Base-by-base conservation (phyloP, 2,797 vertebrate genomes). In the Podargus strigoides region DNA sequence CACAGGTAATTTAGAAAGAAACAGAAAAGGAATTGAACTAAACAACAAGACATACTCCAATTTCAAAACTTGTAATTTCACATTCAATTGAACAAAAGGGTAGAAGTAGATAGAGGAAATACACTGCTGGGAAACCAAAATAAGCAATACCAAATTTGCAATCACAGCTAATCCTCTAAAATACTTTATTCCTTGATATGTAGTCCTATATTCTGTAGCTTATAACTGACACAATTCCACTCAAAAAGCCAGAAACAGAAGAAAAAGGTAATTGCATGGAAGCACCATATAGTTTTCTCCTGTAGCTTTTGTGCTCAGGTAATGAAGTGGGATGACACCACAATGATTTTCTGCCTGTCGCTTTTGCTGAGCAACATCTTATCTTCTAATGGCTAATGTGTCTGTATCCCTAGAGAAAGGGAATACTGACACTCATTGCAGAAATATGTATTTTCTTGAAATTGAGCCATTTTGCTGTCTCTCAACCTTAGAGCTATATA, bases 391-490 rank as follows among this genome's bases (percentile, higher is more conserved):
- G 64, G 56, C 39, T 89, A 79, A 84, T 26, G 34, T 18, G 27
- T 58, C 66, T 26, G 18, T 17, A 44, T 76, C 74, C 74, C 55
- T 69, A 74, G 76, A 81, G 41, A 77, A n/a, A 44, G n/a, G 30
- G 26, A 80, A 84, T 36, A 73, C 69, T 75, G 67, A 82, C 47
- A 63, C 3, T 64, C 39, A 30, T 42, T 89, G 69, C 26, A 92
- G 73, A 85, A 93, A 93, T n/a, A 49, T 2, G 1, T 42, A 32
- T 81, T 87, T 62, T 82, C 81, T 53, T 91, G 36, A 87, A 94
- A 94, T 41, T 36, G 90, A 96, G 59, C 46, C 86, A 44, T 73
- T 91, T 85, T 55, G 8, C 82, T 86, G 69, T 70, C 90, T 94
- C 74, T 93, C 93, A 95, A 23, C 26, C 73, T 89, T 62, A 76